Conservation (phyloP, 2,797 vertebrate species). For the Lates japonicus region DNA sequence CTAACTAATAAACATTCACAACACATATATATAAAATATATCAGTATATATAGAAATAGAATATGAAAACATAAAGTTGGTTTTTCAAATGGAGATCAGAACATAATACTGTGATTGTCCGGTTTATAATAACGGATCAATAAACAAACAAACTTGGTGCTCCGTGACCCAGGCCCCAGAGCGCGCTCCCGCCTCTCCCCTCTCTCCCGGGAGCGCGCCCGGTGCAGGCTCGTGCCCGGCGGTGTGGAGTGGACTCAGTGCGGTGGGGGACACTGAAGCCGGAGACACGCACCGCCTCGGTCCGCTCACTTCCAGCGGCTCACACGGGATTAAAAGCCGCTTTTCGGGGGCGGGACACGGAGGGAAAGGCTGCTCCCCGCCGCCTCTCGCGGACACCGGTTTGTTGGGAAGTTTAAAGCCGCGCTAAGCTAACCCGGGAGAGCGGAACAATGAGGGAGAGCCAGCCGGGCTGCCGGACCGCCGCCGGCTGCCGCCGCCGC, state of each 20-base stretch:
- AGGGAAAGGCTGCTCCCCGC: accelerated
- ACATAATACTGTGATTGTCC: no score
- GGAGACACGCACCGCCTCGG: neutral
- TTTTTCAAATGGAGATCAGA: no score
- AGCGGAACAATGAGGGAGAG: slow-evolving; percentile 58
- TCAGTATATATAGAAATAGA: no score
- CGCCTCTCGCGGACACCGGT: neutral
- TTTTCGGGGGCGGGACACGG: neutral
- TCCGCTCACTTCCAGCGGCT: slow-evolving; percentile 29
- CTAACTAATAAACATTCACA: no score
- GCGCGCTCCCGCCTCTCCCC: neutral
- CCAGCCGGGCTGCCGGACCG: slow-evolving; percentile 60
- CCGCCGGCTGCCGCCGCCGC: slow-evolving; percentile 34
- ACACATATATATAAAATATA: no score
- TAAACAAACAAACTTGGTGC: no score
- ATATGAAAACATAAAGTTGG: no score
- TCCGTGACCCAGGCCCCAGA: neutral
- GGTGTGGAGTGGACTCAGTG: slow-evolving; percentile 1
- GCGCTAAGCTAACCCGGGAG: neutral
- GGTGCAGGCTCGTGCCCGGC: slow-evolving; percentile 37
- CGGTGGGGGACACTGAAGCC: slow-evolving; percentile 9
- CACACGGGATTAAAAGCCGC: neutral
- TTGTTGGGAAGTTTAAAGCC: slow-evolving; percentile 34
- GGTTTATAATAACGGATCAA: no score
- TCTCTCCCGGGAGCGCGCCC: slow-evolving; percentile 19